Percentiles rank a stretch among this genome's conserved stretches.
Evolutionary conservation across 1,140 invertebrate genomes (phyloP).

Genomic region (Samia ricini): DNA sequence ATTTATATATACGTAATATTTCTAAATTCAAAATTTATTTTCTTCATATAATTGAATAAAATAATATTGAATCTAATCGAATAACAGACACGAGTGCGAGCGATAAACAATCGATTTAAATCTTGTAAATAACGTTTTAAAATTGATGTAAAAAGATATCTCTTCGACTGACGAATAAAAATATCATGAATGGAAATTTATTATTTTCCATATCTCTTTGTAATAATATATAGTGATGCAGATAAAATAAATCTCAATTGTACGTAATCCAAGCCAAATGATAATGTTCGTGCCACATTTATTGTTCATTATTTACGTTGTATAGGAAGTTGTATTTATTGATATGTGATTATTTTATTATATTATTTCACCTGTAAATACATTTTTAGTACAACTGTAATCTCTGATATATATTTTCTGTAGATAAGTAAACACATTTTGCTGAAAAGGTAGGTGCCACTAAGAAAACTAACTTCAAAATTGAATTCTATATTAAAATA

Average conservation of each 20-base stretch:
- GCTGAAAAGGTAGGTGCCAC: too few relatives aligned
- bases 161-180: neutral
- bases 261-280: constrained; percentile 2
- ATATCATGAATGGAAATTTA: constrained; percentile 34
- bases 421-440: too few relatives aligned
- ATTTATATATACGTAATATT: neutral
- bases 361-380: too few relatives aligned
- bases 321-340: neutral
- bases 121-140: neutral
- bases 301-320: neutral
- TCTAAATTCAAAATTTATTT: neutral
- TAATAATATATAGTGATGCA: constrained; percentile 6
- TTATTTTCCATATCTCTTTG: constrained; percentile 19
- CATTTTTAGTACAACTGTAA: too few relatives aligned
- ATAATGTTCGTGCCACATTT: constrained; percentile 10
- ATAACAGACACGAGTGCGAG: constrained; percentile 5
- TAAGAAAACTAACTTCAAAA: too few relatives aligned
- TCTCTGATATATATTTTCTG: too few relatives aligned
- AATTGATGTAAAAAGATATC: neutral
- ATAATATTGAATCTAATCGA: constrained; percentile 9
- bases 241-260: constrained; percentile 17
- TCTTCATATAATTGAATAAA: neutral
- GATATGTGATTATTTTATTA: too few relatives aligned
- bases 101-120: constrained; percentile 3
- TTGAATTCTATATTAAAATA: too few relatives aligned